These are phyloP conservation scores for Andinoacara biseriatus DNA, from an alignment of 2,113 vertebrate genomes.

Conservation along the genomic window DNA sequence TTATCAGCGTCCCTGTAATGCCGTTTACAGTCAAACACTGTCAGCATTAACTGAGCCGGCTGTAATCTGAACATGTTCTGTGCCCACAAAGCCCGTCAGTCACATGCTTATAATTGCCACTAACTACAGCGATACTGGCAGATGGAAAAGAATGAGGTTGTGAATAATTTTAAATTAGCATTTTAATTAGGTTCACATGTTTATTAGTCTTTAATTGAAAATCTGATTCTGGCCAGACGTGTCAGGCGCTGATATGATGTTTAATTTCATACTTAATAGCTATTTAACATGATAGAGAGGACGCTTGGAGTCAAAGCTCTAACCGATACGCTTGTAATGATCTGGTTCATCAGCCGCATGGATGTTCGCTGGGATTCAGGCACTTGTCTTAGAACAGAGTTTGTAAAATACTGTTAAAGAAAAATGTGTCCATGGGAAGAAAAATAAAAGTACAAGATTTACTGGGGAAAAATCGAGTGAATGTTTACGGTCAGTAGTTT, in stretches of 20 bases:
- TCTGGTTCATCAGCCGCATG: neutral
- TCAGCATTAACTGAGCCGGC: neutral
- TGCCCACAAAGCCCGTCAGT: slow-evolving; percentile 14
- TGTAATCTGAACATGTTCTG: neutral
- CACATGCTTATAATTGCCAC: slow-evolving; percentile 10
- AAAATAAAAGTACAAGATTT: neutral
- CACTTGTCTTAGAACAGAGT: too few relatives aligned
- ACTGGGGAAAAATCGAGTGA: neutral
- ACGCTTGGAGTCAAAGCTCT: neutral
- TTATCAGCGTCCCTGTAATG: neutral
- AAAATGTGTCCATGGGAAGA: neutral
- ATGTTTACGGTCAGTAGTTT: neutral
- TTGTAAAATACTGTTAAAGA: neutral
- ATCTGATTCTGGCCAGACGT: neutral
- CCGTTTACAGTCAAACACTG: neutral
- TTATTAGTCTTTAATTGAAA: neutral
- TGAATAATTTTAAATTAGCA: neutral
- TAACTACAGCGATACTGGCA: neutral
- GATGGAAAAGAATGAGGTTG: neutral
- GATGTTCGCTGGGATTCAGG: neutral
- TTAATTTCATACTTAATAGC: slow-evolving; percentile 1
- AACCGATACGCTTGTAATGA: neutral
- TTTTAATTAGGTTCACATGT: neutral
- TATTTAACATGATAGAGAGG: neutral
- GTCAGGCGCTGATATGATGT: neutral